phyloP scores from a whole-genome alignment of 2,113 vertebrate species.

The Poicephalus gulielmi region DNA sequence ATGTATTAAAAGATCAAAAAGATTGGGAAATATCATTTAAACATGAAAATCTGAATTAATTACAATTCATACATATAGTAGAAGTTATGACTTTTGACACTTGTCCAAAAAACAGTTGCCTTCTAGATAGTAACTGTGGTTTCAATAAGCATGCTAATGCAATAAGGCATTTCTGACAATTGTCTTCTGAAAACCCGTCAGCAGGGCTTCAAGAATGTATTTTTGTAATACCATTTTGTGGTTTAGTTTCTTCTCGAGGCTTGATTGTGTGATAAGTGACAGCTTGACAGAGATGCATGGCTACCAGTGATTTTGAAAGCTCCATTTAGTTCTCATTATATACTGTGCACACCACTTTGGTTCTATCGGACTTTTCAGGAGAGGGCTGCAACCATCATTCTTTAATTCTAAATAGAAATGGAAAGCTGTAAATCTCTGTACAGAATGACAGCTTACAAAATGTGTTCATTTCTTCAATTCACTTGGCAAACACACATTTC shows the following conservation, averaged over 20 bases:
- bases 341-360: slow-evolving; percentile 30
- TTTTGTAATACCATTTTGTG: not conserved
- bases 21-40: not conserved
- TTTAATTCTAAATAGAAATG: slow-evolving; percentile 63
- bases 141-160: not conserved
- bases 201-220: not conserved
- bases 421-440: slow-evolving; percentile 59
- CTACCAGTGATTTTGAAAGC: slow-evolving; percentile 44
- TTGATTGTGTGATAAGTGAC: slow-evolving; percentile 51
- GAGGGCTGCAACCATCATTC: slow-evolving; percentile 41
- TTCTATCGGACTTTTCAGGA: slow-evolving; percentile 57
- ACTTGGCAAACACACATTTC: slow-evolving; percentile 29
- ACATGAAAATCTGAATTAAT: not conserved
- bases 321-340: slow-evolving; percentile 62
- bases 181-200: not conserved
- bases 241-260: not conserved
- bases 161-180: not conserved
- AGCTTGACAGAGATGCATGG: slow-evolving; percentile 41
- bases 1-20: not conserved
- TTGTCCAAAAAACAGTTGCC: not conserved
- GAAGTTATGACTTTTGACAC: not conserved
- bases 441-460: slow-evolving; percentile 60
- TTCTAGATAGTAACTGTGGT: not conserved
- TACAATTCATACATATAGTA: not conserved
- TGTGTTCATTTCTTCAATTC: slow-evolving; percentile 23